Percentiles rank a stretch among this genome's conserved stretches.
phyloP scores from a whole-genome alignment of 2,113 vertebrate species.

The Acinonyx jubatus region DNA sequence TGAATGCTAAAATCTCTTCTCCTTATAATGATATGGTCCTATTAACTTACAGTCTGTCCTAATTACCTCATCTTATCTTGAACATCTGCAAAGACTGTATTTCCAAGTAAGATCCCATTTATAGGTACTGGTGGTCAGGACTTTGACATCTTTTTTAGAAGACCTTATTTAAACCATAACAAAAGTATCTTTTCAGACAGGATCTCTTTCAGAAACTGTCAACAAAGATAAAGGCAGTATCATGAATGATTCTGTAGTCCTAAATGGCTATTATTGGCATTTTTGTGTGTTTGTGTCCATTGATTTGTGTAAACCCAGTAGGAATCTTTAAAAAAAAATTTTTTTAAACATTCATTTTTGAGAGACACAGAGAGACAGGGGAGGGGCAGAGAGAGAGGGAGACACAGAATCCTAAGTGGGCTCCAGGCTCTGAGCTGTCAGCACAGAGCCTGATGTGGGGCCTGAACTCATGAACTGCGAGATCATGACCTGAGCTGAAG shows the following conservation, averaged over 20 bases:
- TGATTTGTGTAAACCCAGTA: background rate
- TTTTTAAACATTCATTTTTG: too few species aligned
- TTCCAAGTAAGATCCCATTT: background rate
- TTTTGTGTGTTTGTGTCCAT: background rate
- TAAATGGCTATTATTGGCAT: background rate
- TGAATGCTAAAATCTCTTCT: background rate
- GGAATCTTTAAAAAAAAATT: background rate
- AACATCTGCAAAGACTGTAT: background rate
- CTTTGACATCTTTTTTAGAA: background rate
- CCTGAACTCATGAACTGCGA: too few species aligned
- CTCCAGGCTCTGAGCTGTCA: too few species aligned
- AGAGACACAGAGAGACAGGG: too few species aligned
- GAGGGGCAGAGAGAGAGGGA: too few species aligned
- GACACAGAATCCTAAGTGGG: too few species aligned
- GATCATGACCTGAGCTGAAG: too few species aligned
- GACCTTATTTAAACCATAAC: background rate
- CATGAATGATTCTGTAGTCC: background rate
- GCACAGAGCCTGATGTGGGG: too few species aligned
- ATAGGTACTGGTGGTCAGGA: background rate
- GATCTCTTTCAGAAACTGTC: background rate
- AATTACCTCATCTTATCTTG: background rate
- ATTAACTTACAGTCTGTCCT: background rate
- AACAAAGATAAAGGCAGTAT: background rate
- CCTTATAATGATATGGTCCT: background rate
- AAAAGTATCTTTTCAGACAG: background rate